Evolutionary conservation across 2,888 invertebrate genomes (phyloP).

Genomic region (Pediacus dermestoides): DNA sequence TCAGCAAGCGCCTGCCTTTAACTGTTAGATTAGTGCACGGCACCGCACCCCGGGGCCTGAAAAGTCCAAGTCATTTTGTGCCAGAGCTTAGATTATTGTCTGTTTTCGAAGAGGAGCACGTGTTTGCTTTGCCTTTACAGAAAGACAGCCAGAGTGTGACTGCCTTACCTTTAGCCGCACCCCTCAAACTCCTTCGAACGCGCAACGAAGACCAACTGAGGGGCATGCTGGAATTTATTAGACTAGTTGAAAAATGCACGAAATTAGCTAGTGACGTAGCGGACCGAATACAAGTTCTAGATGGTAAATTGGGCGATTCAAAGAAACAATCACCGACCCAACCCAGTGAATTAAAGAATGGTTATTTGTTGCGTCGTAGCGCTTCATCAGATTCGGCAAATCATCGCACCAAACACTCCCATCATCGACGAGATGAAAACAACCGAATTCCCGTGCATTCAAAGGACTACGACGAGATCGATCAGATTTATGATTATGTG

Average conservation of each 20-base stretch:
- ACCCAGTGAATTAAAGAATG: conserved; percentile 57
- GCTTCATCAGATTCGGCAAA: conserved; percentile 68
- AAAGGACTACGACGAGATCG: conserved; percentile 92
- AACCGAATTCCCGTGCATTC: conserved; percentile 58
- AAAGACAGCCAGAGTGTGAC: conserved; percentile 75
- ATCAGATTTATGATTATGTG: conserved; percentile 95
- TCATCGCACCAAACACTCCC: conserved; percentile 54
- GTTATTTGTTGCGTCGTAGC: conserved; percentile 71
- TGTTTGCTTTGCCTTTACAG: conserved; percentile 79
- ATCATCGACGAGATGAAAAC: conserved; percentile 55
- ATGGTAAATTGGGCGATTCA: conserved; percentile 72
- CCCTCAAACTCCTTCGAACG: conserved; percentile 77
- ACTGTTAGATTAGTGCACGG: conserved; percentile 91
- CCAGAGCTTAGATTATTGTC: conserved; percentile 80
- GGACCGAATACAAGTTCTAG: conserved; percentile 76
- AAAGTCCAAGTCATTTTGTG: conserved; percentile 77
- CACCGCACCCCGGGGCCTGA: conserved; percentile 78
- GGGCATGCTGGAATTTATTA: conserved; percentile 63
- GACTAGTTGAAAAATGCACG: conserved; percentile 74
- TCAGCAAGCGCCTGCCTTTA: conserved; percentile 86
- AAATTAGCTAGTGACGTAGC: conserved; percentile 72
- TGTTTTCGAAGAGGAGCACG: conserved; percentile 81
- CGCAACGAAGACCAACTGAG: conserved; percentile 78
- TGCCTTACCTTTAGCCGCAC: conserved; percentile 80
- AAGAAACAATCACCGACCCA: conserved; percentile 48